These are phyloP conservation scores for Protosalanx chinensis DNA, from an alignment of 2,797 vertebrate species.

Conservation along the genomic window DNA sequence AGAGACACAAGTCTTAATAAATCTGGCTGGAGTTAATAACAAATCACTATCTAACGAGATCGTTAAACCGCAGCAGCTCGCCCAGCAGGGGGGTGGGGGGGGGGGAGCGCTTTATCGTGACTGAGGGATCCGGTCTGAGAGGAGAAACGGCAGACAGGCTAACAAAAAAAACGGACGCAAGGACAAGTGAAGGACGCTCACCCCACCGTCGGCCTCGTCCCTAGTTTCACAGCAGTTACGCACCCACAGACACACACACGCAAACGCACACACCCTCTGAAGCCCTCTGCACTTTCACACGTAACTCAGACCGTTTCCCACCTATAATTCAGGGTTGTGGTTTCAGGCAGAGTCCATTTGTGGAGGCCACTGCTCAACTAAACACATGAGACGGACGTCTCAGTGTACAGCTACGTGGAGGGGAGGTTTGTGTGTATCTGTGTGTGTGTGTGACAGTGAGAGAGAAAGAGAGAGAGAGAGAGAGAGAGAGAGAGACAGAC, in stretches of 20 bases:
- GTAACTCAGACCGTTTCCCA: conserved; percentile 42
- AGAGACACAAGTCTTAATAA: neutral
- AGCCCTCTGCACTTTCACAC: conserved; percentile 5
- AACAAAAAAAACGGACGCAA: neutral
- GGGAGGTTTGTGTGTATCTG: conserved; percentile 34
- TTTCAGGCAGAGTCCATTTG: conserved; percentile 58
- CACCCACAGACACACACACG: conserved; percentile 1
- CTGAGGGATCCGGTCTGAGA: neutral
- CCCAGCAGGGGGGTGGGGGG: too few species aligned
- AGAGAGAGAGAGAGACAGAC: neutral
- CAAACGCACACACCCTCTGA: too few species aligned
- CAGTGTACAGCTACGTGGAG: conserved; percentile 38
- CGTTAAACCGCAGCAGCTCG: neutral
- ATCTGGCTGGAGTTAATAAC: neutral
- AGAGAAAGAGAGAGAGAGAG: conserved; percentile 7
- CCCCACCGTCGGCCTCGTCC: neutral
- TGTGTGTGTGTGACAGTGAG: conserved; percentile 19
- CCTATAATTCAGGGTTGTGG: conserved; percentile 56
- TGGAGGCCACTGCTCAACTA: conserved; percentile 64
- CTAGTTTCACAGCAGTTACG: neutral
- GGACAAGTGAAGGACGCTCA: neutral
- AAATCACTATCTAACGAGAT: neutral
- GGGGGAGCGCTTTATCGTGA: neutral
- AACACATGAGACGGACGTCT: conserved; percentile 62
- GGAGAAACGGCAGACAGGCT: too few species aligned